Evolutionary conservation across 1,140 invertebrate genomes (phyloP).

Genomic region (Drosophila nasuta): DNA sequence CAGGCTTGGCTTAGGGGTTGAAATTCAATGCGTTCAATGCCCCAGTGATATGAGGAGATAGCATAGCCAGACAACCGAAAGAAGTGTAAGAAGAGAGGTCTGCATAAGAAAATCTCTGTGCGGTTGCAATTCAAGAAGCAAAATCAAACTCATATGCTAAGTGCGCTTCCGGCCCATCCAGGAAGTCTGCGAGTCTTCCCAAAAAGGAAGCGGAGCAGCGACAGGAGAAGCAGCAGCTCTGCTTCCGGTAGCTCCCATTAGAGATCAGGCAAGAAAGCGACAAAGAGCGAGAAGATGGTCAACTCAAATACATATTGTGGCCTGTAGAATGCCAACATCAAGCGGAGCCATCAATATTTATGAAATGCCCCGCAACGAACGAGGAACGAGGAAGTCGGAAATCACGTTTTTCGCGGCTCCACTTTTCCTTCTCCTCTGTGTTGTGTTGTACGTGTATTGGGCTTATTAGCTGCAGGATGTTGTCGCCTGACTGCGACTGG

Average conservation of each 20-base stretch:
- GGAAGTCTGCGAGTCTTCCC: slow-evolving; percentile 49
- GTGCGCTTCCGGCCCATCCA: slow-evolving; percentile 67
- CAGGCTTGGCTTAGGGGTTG: slow-evolving; percentile 56
- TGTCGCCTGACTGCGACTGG: slow-evolving; percentile 59
- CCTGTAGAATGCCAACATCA: slow-evolving; percentile 22
- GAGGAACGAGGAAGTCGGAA: slow-evolving; percentile 77
- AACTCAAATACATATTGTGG: slow-evolving; percentile 9
- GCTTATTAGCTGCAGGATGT: slow-evolving; percentile 79
- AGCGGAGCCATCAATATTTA: slow-evolving; percentile 70
- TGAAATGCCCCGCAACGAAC: slow-evolving; percentile 53
- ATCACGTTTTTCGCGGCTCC: slow-evolving; percentile 66
- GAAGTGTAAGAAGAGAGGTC: background rate
- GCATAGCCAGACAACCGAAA: background rate
- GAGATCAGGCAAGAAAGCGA: slow-evolving; percentile 24
- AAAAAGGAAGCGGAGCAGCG: slow-evolving; percentile 49
- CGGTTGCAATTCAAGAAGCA: slow-evolving; percentile 26
- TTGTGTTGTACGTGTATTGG: slow-evolving; percentile 50
- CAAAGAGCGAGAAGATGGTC: slow-evolving; percentile 19
- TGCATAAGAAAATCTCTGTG: slow-evolving; percentile 35
- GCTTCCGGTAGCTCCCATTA: slow-evolving; percentile 71
- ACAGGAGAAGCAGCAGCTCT: slow-evolving; percentile 19
- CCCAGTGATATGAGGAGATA: slow-evolving; percentile 5
- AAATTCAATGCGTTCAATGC: slow-evolving; percentile 69
- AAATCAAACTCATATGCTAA: slow-evolving; percentile 43
- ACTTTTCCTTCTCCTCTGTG: slow-evolving; percentile 3